Evolutionary conservation across 2,113 vertebrate genomes (phyloP), one percentile per base, ranked within the genome.

Genomic region (Osmerus eperlanus): DNA sequence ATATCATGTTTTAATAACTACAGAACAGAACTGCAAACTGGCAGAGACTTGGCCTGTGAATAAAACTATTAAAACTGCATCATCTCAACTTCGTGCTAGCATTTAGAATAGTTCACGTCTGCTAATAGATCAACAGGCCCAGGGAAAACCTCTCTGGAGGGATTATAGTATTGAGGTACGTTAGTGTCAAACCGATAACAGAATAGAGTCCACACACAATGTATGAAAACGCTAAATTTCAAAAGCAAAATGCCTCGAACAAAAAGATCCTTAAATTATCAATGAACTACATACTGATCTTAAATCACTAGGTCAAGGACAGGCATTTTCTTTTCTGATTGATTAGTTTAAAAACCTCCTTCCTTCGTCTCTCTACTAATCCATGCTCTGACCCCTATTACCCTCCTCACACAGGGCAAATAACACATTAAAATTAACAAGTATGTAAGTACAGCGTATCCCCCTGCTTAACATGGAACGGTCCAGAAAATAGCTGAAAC

Each of bases 301-400:
- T 62, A 70, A 77, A 84, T 80, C 63, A 74, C 1, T 6, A 28
- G 72, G 74, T 82, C 63, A 77, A 70, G 29, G 51, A 29, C 28
- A 73, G 61, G 54, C 11, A 47, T 71, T 72, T 75, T 74, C 29
- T 62, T 64, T 73, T 67, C 19, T 56, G 21, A 32, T 32, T 19
- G 4, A 70, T 69, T 19, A 69, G 7, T 4, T 32, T 55, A 53
- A 29, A 67, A 52, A 66, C 29, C 58, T 21, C 21, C 6, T 63
- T 76, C 47, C 56, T 4, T 3, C 47, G 2, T 8, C 14, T 71
- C 36, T 2, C 41, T 47, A 54, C 53, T 74, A 58, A 71, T 79
- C 29, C 65, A 12, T 58, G 63, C 23, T 74, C 61, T 61, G 11
- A 36, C 56, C 19, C 3, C 11, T 55, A 47, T 29, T 72, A 82